These are phyloP conservation scores for Bovichtus diacanthus DNA, from an alignment of 2,797 vertebrate species.

Conservation along the genomic window DNA sequence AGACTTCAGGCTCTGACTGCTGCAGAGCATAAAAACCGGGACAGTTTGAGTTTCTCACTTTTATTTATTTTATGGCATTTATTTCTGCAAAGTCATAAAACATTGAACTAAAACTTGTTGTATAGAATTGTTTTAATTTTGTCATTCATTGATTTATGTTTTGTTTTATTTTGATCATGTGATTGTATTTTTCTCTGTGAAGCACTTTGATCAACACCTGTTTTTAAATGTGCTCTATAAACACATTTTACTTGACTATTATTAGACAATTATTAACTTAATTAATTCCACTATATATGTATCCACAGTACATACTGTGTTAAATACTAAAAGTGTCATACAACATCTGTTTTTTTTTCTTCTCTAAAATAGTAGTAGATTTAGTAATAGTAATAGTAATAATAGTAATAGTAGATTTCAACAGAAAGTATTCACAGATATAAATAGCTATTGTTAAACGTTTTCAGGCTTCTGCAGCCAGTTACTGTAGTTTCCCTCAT, in stretches of 20 bases:
- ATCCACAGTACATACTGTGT: background rate
- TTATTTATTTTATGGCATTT: no score
- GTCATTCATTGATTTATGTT: background rate
- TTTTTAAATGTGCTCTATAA: background rate
- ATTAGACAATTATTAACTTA: background rate
- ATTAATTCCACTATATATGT: background rate
- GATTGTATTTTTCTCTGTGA: background rate
- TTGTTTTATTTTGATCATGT: background rate
- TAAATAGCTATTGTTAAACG: background rate
- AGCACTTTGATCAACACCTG: background rate
- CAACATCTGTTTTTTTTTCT: background rate
- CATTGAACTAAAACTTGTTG: background rate
- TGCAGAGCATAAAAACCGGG: background rate
- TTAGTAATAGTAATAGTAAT: no score
- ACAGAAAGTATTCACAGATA: background rate
- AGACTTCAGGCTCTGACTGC: background rate
- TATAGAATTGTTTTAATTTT: background rate
- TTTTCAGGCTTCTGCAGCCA: background rate
- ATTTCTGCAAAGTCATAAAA: conserved; percentile 13
- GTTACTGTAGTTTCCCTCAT: background rate
- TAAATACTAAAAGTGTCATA: background rate
- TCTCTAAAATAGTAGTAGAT: background rate
- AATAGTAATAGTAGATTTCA: background rate
- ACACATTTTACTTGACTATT: background rate
- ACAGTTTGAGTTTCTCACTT: background rate